Evolutionary conservation across 2,113 vertebrate species (phyloP).

Genomic region (Xenopus laevis): DNA sequence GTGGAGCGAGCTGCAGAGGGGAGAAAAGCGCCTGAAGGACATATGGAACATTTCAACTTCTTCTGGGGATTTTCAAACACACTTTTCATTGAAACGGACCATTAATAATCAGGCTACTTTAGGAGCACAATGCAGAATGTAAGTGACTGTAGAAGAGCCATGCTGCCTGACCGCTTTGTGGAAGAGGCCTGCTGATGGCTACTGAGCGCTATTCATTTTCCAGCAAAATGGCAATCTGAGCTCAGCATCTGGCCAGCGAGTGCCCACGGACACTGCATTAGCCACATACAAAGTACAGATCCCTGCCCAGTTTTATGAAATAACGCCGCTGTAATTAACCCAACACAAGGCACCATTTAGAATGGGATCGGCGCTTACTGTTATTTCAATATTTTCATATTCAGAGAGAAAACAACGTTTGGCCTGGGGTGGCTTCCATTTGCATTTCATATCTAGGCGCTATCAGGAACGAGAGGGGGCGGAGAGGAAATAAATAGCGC

Average conservation of each 20-base stretch:
- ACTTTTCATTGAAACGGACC: slow-evolving; percentile 18
- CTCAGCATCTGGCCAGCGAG: not conserved
- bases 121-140: slow-evolving; percentile 3
- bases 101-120: slow-evolving; percentile 15
- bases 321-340: too few relatives aligned
- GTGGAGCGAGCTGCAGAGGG: not conserved
- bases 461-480: too few relatives aligned
- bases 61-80: not conserved
- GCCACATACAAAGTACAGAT: not conserved
- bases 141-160: slow-evolving; percentile 5
- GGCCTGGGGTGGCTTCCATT: too few relatives aligned
- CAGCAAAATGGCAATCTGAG: not conserved
- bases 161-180: not conserved
- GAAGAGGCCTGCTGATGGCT: not conserved
- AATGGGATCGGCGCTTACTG: too few relatives aligned
- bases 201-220: not conserved
- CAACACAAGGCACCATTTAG: too few relatives aligned
- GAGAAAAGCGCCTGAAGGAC: slow-evolving; percentile 15
- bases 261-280: not conserved
- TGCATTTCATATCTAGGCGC: too few relatives aligned
- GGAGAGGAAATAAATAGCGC: too few relatives aligned
- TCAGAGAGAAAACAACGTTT: too few relatives aligned
- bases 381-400: too few relatives aligned
- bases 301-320: too few relatives aligned
- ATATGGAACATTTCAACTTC: not conserved